Conservation (phyloP, 2,113 vertebrate genomes). For the Delphinapterus leucas region DNA sequence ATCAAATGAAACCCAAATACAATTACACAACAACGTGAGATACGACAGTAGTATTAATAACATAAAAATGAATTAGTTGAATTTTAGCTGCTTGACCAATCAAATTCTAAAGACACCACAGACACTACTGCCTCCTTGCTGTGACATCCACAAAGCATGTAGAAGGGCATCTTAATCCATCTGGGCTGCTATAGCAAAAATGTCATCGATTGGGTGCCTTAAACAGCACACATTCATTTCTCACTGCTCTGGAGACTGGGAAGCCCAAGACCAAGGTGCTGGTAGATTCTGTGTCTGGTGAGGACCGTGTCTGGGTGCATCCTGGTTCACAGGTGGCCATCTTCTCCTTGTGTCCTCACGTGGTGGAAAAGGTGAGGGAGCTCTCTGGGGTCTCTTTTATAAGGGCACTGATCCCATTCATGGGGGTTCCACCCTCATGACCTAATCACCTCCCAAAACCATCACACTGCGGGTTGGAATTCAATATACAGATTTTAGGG, state of each 20-base stretch:
- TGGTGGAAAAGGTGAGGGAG: not conserved
- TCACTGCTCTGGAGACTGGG: not conserved
- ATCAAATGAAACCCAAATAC: not conserved
- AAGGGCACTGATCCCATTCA: not conserved
- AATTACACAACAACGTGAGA: not conserved
- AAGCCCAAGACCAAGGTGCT: not conserved
- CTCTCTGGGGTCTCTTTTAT: not conserved
- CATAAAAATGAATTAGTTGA: not conserved
- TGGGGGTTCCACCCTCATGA: not conserved
- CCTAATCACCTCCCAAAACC: not conserved
- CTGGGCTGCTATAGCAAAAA: not conserved
- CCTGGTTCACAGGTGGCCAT: not conserved
- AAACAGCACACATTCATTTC: not conserved
- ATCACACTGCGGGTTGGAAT: not conserved
- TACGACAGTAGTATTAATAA: not conserved
- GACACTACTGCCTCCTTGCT: not conserved
- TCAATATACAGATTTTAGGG: not conserved
- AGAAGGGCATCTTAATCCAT: not conserved
- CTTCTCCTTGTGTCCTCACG: not conserved
- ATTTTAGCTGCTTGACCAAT: not conserved
- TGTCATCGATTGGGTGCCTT: not conserved
- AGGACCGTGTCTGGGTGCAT: not conserved
- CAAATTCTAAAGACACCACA: not conserved
- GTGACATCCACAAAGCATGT: rapidly evolving
- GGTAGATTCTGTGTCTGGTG: not conserved